Evolutionary conservation across 2,888 invertebrate genomes (phyloP).

Genomic region (Conomelus anceps): DNA sequence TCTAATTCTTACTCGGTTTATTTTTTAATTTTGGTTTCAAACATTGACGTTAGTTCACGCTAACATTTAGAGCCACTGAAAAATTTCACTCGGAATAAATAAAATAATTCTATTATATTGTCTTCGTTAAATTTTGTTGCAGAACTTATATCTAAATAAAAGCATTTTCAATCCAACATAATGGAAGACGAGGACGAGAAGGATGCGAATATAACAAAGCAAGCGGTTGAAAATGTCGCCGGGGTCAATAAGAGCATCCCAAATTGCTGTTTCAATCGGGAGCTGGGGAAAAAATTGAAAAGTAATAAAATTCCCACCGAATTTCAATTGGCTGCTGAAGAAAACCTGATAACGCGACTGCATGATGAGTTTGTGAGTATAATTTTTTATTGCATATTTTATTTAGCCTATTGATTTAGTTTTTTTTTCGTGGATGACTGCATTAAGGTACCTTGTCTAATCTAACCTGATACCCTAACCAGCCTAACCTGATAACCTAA

Average conservation of each 20-base stretch:
- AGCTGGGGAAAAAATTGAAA: constrained; percentile 26
- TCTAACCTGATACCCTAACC: too few species aligned
- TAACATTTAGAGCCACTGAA: too few species aligned
- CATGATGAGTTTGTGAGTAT: constrained; percentile 54
- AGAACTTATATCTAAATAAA: not conserved
- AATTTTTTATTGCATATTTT: constrained; percentile 1
- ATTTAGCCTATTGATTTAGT: not conserved
- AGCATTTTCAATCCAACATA: not conserved
- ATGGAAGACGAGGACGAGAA: constrained; percentile 8
- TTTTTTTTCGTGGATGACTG: too few species aligned
- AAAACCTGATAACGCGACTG: constrained; percentile 53
- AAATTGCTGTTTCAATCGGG: constrained; percentile 22
- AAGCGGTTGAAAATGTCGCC: not conserved
- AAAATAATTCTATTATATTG: not conserved
- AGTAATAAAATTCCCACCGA: constrained; percentile 38
- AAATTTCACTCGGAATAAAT: not conserved
- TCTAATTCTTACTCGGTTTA: too few species aligned
- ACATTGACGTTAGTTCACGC: too few species aligned
- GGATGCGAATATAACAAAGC: not conserved
- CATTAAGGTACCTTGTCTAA: too few species aligned
- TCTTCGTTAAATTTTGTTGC: not conserved
- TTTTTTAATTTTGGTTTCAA: too few species aligned
- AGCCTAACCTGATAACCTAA: too few species aligned
- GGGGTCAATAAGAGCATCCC: constrained; percentile 11
- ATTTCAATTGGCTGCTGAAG: constrained; percentile 58